Evolutionary conservation across 2,888 invertebrate species (phyloP), one percentile per base, ranked within the genome.

Genomic region (Tryphoninae sp.): DNA sequence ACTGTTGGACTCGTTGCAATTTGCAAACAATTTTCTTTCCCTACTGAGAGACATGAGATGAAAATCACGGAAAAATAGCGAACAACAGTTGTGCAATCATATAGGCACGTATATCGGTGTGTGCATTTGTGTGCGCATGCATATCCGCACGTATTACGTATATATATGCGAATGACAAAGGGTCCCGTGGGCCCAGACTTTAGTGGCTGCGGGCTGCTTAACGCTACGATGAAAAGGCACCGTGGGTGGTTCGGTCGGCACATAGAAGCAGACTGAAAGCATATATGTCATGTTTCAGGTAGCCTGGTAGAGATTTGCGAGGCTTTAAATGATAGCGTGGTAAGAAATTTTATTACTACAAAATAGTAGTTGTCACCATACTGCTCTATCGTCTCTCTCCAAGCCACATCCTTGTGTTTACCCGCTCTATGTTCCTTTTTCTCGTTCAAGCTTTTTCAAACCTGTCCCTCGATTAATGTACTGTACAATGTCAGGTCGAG

Each of bases 311-410:
- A 87, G 87, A 87, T 86, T 87, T 86, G 86, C 83, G 84, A 86
- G 83, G 82, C 81, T 86, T 86, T 86, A 87, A 87, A 86, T 84
- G 86, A 87, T 85, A 84, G 84, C 84, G 71, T 78, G 79, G 85
- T 77, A 79, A 65, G 83, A 84, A 86, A 86, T 82, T 87, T 87
- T 85, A 84, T 83, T 84, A 83, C 79, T 26, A 72, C 53, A 72
- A 76, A 73, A 69, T 64, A 72, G 74, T 42, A 78, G 68, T 80
- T 78, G 71, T 74, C 76, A 45, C 77, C 16, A 58, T 11, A n/a
- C 62, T 61, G 42, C 45, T 33, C 26, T 11, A 33, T 59, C 81
- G 49, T 64, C 19, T 51, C 33, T 53, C 26, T 42, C 62, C 13
- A 33, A 40, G 40, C 23, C 62, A 45, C 16, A n/a, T 2, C 53